A percentile compares a stretch with the other conserved stretches of the same genome.
These are phyloP conservation scores for Agrotis segetum DNA, from an alignment of 2,888 invertebrate species.

Conservation along the genomic window DNA sequence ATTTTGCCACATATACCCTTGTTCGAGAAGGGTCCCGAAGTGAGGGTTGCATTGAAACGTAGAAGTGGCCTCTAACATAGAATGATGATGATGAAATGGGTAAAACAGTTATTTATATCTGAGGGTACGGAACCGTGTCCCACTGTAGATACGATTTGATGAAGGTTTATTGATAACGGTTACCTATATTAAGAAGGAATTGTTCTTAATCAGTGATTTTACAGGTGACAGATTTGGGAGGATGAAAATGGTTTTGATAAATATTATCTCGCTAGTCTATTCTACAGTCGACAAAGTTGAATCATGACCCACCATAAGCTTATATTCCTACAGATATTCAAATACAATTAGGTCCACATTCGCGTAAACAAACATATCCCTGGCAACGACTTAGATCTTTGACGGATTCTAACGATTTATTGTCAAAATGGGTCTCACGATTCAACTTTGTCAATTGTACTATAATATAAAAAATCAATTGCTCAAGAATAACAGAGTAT, in stretches of 20 bases:
- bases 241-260: neutral
- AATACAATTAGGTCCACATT: too few species aligned
- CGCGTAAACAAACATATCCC: too few species aligned
- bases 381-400: too few species aligned
- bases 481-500: too few species aligned
- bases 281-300: too few species aligned
- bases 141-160: constrained; percentile 11
- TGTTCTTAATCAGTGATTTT: neutral
- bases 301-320: too few species aligned
- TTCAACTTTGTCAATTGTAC: too few species aligned
- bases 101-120: constrained; percentile 11
- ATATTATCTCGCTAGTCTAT: too few species aligned
- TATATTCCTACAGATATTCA: too few species aligned
- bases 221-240: neutral
- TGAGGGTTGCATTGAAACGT: constrained; percentile 10
- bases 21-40: neutral
- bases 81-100: constrained; percentile 45
- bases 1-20: constrained; percentile 1
- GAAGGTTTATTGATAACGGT: neutral
- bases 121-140: neutral
- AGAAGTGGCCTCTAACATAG: constrained; percentile 12
- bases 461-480: too few species aligned
- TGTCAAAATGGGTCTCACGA: too few species aligned
- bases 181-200: neutral
- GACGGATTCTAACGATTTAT: too few species aligned